These are phyloP conservation scores for Spilosoma lubricipeda DNA, from an alignment of 2,888 invertebrate genomes.

Conservation along the genomic window DNA sequence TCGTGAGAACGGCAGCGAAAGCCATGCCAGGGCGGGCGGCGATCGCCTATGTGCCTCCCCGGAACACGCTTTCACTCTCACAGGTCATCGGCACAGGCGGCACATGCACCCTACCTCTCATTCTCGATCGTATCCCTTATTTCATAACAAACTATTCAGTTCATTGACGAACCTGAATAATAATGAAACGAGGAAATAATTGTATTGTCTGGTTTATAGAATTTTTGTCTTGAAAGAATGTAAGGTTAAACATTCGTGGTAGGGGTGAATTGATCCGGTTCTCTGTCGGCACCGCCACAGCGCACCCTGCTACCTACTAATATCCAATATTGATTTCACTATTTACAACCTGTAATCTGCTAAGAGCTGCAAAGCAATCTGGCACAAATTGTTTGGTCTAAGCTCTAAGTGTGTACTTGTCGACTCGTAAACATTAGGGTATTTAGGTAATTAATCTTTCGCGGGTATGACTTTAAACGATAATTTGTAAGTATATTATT, in stretches of 20 bases:
- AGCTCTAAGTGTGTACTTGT: not conserved
- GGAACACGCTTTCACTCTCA: constrained; percentile 84
- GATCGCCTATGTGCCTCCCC: constrained; percentile 72
- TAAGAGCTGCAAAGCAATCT: constrained; percentile 67
- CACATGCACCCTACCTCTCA: constrained; percentile 71
- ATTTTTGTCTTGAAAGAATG: not conserved
- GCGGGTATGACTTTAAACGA: not conserved
- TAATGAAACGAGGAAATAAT: not conserved
- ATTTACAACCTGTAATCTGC: constrained; percentile 80
- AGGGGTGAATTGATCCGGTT: constrained; percentile 66
- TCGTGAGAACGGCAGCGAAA: constrained; percentile 84
- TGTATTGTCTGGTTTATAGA: not conserved
- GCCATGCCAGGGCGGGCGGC: constrained; percentile 79
- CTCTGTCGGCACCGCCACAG: constrained; percentile 54
- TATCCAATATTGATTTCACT: constrained; percentile 84
- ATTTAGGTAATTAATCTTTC: not conserved
- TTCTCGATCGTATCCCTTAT: constrained; percentile 59
- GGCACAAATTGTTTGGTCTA: constrained; percentile 51
- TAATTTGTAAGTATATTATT: not conserved
- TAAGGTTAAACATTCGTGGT: constrained; percentile 54
- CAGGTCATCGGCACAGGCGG: constrained; percentile 83
- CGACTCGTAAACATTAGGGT: not conserved
- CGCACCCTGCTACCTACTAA: constrained; percentile 74
- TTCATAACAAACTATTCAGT: constrained; percentile 21
- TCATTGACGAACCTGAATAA: not conserved